Base-by-base conservation (phyloP, 2,797 vertebrate species). In the Ptychobarbus kaznakovi region DNA sequence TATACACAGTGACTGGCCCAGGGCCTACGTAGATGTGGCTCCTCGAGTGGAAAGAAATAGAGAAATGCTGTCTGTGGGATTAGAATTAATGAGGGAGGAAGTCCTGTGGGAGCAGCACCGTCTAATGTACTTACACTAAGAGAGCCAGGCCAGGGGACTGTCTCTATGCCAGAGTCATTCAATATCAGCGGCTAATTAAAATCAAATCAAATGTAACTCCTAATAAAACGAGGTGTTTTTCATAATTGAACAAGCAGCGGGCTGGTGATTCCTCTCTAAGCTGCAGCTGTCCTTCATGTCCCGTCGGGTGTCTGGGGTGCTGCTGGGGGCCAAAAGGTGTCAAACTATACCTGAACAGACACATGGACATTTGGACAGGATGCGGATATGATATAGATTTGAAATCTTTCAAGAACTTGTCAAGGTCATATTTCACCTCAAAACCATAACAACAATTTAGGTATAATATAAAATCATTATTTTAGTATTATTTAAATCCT, bases 101-200 rank as follows among this genome's bases (percentile, higher is more conserved):
- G 77, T 85, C 86, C 86, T 77, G 61, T 42, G 86, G 72, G 78
- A 84, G 82, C 53, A 81, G 70, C 70, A 80, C 42, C 6, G 53
- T 78, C 86, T 78, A 87, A 87, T 81, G 79, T 78, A 85, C 86
- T 85, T 69, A 75, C n/a, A 79, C 51, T 81, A 49, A 53, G 70
- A 84, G 20, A 42, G 82, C 61, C 82, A 68, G 82, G 73, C 73
- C 82, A 81, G 82, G 20, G 82, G 86, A 81, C 75, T 46, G 69
- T 83, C 81, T 82, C 46, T 40, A 80, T 84, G 70, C 69, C 86
- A 87, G 35, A 81, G 82, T 81, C 72, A 87, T 85, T 81, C 32
- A 63, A 82, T 69, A 85, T 78, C 83, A 78, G 69, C 58, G n/a
- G 28, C 63, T 81, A 81, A 82, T 87, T 85, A 85, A 85, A 85